Evolutionary conservation across 1,140 invertebrate species (phyloP).

Genomic region (Drosophila ogumai): DNA sequence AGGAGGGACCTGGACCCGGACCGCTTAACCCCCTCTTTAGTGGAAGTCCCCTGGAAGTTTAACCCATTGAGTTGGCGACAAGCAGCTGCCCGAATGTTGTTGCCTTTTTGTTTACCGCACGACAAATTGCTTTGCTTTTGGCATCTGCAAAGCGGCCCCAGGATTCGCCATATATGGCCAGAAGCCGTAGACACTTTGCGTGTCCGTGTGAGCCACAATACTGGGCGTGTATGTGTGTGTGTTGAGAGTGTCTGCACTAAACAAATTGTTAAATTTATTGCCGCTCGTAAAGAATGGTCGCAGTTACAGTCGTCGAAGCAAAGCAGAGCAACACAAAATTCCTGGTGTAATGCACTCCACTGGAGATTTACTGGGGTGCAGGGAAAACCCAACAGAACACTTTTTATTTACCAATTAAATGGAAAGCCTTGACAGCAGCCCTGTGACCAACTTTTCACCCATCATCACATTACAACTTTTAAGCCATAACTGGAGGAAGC

Average conservation of each 20-base stretch:
- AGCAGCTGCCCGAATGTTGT: conserved; percentile 60
- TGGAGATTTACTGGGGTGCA: conserved; percentile 10
- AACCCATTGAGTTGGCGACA: conserved; percentile 49
- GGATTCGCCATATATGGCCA: conserved; percentile 71
- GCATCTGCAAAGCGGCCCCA: conserved; percentile 64
- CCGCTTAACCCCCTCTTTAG: conserved; percentile 4
- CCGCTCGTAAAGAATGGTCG: conserved; percentile 77
- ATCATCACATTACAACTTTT: conserved; percentile 28
- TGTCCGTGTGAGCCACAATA: conserved; percentile 35
- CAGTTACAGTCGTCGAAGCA: conserved; percentile 55
- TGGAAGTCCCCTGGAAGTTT: not conserved
- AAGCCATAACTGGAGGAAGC: conserved; percentile 14
- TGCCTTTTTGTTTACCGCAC: conserved; percentile 71
- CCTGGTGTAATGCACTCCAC: conserved; percentile 48
- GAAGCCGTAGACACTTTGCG: conserved; percentile 73
- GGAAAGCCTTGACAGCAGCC: conserved; percentile 27
- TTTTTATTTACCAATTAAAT: conserved; percentile 19
- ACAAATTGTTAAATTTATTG: conserved; percentile 84
- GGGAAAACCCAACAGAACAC: not conserved
- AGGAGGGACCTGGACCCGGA: not conserved
- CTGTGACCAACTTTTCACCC: conserved; percentile 14
- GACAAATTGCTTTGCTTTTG: conserved; percentile 81
- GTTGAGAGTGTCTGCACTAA: conserved; percentile 60
- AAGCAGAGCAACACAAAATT: conserved; percentile 32
- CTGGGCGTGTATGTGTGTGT: conserved; percentile 37